Evolutionary conservation across 2,888 invertebrate genomes (phyloP), one percentile per base, ranked within the genome.

Genomic region (Odontocolon sp.): DNA sequence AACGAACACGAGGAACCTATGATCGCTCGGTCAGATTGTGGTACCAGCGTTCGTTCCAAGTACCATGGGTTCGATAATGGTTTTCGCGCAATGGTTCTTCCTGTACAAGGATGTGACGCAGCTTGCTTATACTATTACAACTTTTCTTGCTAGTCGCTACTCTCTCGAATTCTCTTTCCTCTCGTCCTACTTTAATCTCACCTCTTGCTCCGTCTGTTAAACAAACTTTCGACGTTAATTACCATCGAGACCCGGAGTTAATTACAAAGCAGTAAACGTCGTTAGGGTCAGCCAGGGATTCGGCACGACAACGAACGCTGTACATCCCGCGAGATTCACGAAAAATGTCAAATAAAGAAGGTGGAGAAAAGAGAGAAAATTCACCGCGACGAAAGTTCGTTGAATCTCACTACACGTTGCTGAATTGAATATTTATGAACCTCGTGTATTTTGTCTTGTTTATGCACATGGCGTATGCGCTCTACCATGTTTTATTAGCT

Each of bases 201-300:
- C 16, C 21, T 14, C 16, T n/a, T 40, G 21, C 14, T 47, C 54
- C 52, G 70, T 69, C 64, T 36, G 66, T 70, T 70, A 66, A 66
- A 69, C 64, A 54, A 75, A 66, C 64, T 70, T 70, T 63, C 8
- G 75, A 52, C 75, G 45, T 66, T 75, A 70, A 75, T 75, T 75
- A 70, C 75, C 57, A 70, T 11, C 52, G 50, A 16, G 47, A n/a
- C 61, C 40, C 50, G 23, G 70, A 75, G 75, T 75, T 75, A 70
- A 75, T 75, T 70, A 45, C 64, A 45, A 70, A 70, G 64, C 64
- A 45, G 64, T 57, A 54, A 59, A 40, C 64, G 59, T 52, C 64
- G 56, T 11, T 21, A 18, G 52, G 40, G 64, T 45, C 52, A 67
- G 40, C 42, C 33, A 63, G 54, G 33, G 14, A 26, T n/a, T 14